These are phyloP conservation scores for Apotomis betuletana DNA, from an alignment of 2,888 invertebrate genomes.

Conservation along the genomic window DNA sequence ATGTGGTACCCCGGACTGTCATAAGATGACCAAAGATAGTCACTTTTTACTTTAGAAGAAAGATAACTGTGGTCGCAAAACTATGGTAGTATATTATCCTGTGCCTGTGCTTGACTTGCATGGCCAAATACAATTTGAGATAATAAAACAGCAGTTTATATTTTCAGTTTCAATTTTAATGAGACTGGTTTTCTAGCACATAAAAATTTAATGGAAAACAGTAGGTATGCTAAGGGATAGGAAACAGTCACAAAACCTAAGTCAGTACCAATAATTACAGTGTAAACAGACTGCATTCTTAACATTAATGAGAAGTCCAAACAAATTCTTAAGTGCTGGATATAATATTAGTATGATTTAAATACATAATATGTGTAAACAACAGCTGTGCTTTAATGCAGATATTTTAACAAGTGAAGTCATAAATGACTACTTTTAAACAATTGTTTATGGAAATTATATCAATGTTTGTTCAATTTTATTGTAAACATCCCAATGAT, in stretches of 20 bases:
- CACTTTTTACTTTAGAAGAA: too few species aligned
- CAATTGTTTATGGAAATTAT: slow-evolving; percentile 33
- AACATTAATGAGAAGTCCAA: slow-evolving; percentile 16
- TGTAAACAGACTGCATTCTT: slow-evolving; percentile 9
- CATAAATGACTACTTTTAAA: slow-evolving; percentile 52
- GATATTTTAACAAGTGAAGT: slow-evolving; percentile 62
- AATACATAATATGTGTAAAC: slow-evolving; percentile 45
- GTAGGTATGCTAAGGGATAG: slow-evolving; percentile 73
- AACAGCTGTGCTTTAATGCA: slow-evolving; percentile 54
- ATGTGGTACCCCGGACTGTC: too few species aligned
- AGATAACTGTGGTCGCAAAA: too few species aligned
- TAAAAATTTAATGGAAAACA: slow-evolving; percentile 74
- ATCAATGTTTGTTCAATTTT: slow-evolving; percentile 4
- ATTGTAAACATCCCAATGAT: background rate
- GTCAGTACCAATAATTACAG: slow-evolving; percentile 50
- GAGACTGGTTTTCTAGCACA: slow-evolving; percentile 75
- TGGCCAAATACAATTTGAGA: background rate
- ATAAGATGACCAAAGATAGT: too few species aligned
- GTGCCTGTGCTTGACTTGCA: too few species aligned
- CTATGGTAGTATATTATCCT: too few species aligned
- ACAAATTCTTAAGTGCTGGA: slow-evolving; percentile 5
- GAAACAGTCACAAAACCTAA: slow-evolving; percentile 73
- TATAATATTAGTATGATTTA: slow-evolving; percentile 22
- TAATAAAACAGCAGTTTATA: slow-evolving; percentile 40
- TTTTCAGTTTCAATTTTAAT: slow-evolving; percentile 57